phyloP scores from a whole-genome alignment of 64 coral and sea anemone species.

The Catalaphyllia jardinei region DNA sequence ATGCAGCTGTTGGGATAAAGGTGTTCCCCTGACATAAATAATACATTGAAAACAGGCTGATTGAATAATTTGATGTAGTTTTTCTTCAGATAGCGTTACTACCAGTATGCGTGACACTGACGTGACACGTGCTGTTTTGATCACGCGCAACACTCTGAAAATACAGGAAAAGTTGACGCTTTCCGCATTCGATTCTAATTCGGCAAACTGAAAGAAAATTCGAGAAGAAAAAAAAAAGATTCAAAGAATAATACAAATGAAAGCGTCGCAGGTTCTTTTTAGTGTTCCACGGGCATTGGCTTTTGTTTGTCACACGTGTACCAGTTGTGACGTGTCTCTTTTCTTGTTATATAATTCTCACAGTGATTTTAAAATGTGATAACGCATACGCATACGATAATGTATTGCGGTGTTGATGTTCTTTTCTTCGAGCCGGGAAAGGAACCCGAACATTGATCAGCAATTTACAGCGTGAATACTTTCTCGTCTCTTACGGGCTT shows the following conservation, averaged over 20 bases:
- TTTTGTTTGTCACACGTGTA: background rate
- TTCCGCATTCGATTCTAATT: background rate
- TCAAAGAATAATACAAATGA: background rate
- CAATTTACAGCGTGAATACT: too few relatives aligned
- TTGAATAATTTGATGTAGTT: background rate
- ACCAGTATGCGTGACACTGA: background rate
- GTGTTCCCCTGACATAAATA: background rate
- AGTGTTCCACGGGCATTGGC: background rate
- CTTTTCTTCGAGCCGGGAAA: too few relatives aligned
- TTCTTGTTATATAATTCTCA: too few relatives aligned
- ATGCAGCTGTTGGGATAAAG: background rate
- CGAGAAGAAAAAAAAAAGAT: background rate
- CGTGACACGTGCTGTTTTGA: background rate
- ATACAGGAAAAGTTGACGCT: background rate
- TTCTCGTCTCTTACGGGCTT: too few relatives aligned
- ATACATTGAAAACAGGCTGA: background rate
- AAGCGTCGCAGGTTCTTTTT: background rate
- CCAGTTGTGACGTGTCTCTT: background rate
- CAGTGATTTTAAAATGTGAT: too few relatives aligned
- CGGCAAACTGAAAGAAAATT: background rate
- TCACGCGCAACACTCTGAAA: background rate
- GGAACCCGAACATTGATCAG: too few relatives aligned
- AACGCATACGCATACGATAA: too few relatives aligned
- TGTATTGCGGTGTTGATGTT: too few relatives aligned
- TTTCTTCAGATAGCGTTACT: background rate